Evolutionary conservation across 1,140 invertebrate species (phyloP).

Genomic region (Panagrolaimus sp.): DNA sequence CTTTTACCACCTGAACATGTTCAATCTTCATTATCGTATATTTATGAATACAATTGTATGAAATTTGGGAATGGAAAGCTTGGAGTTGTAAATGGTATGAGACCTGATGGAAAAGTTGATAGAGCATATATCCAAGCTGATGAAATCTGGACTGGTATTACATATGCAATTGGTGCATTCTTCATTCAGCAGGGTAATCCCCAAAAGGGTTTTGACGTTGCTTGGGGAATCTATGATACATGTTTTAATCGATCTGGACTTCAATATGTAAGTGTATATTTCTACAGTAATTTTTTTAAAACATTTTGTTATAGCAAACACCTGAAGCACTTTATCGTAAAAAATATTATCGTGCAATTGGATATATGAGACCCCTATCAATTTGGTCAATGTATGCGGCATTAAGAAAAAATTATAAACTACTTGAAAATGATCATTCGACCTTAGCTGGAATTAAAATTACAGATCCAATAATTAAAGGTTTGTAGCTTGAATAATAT

Average conservation of each 20-base stretch:
- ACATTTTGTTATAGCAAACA: no score
- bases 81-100: conserved; percentile 82
- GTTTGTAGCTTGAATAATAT: no score
- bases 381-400: conserved; percentile 85
- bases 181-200: conserved; percentile 68
- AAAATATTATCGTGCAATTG: conserved; percentile 74
- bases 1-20: conserved; percentile 66
- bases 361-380: conserved; percentile 81
- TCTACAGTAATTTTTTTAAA: no score
- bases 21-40: conserved; percentile 67
- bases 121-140: conserved; percentile 74
- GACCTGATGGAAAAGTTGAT: conserved; percentile 70
- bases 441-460: conserved; percentile 7
- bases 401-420: conserved; percentile 53
- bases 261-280: no score
- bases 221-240: conserved; percentile 75
- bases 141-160: conserved; percentile 84
- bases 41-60: conserved; percentile 78
- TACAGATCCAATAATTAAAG: neutral
- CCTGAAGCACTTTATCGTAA: conserved; percentile 78
- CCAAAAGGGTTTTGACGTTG: conserved; percentile 76
- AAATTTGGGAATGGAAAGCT: conserved; percentile 72
- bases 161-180: conserved; percentile 73
- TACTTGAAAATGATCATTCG: neutral
- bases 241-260: conserved; percentile 75